Conservation (phyloP, 2,113 vertebrate genomes). For the Myxocyprinus asiaticus region DNA sequence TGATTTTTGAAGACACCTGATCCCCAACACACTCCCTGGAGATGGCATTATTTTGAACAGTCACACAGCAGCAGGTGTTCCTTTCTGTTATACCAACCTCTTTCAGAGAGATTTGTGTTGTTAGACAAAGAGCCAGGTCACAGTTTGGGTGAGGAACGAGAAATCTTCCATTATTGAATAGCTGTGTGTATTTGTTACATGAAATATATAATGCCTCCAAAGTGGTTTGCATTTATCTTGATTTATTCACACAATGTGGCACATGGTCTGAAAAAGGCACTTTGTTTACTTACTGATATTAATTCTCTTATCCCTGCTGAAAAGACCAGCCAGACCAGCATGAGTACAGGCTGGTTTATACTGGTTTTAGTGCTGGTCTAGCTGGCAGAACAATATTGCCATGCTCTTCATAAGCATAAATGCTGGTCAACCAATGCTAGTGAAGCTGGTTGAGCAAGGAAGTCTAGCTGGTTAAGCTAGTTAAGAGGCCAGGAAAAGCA, state of each 20-base stretch:
- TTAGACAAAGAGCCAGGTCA: conserved; percentile 24
- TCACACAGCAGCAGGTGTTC: background rate
- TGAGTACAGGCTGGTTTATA: too few relatives aligned
- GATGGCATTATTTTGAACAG: background rate
- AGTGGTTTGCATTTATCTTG: conserved; percentile 1
- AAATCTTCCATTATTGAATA: conserved; percentile 10
- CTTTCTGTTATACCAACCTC: conserved; percentile 5
- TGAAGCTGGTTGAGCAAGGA: too few relatives aligned
- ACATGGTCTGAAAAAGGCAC: too few relatives aligned
- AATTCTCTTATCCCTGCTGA: too few relatives aligned
- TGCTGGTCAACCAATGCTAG: too few relatives aligned
- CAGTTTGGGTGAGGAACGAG: conserved; percentile 18
- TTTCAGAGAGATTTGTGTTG: background rate
- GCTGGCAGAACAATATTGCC: too few relatives aligned
- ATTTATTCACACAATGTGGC: background rate
- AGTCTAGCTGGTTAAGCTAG: too few relatives aligned
- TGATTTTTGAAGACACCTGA: conserved; percentile 2
- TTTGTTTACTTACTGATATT: too few relatives aligned
- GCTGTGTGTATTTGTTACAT: conserved; percentile 16
- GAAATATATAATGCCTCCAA: background rate
- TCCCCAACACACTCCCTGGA: background rate
- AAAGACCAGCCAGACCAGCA: too few relatives aligned
- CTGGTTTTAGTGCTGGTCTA: too few relatives aligned
- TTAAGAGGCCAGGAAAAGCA: too few relatives aligned
- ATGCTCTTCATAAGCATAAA: too few relatives aligned